These are phyloP conservation scores for Megaustenia siamemsis DNA, from an alignment of 2,888 invertebrate species.

Conservation along the genomic window DNA sequence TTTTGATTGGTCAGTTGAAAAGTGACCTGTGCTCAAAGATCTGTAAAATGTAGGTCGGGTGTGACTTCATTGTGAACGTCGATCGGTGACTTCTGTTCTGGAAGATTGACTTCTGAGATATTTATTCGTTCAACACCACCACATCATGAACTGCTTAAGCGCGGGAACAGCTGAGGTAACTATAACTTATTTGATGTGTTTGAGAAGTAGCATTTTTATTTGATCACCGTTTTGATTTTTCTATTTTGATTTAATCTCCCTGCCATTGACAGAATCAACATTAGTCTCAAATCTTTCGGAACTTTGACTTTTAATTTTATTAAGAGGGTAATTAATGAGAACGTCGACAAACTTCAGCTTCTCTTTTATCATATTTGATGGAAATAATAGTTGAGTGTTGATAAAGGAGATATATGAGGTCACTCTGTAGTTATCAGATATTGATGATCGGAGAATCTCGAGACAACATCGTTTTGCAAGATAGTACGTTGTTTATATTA, in stretches of 20 bases:
- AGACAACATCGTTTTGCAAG: too few relatives aligned
- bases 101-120: neutral
- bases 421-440: too few relatives aligned
- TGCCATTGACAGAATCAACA: neutral
- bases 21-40: neutral
- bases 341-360: too few relatives aligned
- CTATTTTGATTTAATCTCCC: neutral
- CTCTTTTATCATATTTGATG: too few relatives aligned
- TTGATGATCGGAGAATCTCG: too few relatives aligned
- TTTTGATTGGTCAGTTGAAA: neutral
- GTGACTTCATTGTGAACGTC: neutral
- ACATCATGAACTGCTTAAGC: constrained; percentile 18
- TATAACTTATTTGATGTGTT: too few relatives aligned
- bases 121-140: neutral
- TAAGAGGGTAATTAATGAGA: too few relatives aligned
- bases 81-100: neutral
- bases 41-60: neutral
- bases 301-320: too few relatives aligned
- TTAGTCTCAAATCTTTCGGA: neutral
- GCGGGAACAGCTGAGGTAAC: neutral
- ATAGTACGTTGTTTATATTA: too few relatives aligned
- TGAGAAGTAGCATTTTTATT: neutral
- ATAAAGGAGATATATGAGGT: neutral
- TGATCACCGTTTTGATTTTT: neutral
- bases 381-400: neutral